Evolutionary conservation across 2,113 vertebrate genomes (phyloP).

Genomic region (Tyto alba): DNA sequence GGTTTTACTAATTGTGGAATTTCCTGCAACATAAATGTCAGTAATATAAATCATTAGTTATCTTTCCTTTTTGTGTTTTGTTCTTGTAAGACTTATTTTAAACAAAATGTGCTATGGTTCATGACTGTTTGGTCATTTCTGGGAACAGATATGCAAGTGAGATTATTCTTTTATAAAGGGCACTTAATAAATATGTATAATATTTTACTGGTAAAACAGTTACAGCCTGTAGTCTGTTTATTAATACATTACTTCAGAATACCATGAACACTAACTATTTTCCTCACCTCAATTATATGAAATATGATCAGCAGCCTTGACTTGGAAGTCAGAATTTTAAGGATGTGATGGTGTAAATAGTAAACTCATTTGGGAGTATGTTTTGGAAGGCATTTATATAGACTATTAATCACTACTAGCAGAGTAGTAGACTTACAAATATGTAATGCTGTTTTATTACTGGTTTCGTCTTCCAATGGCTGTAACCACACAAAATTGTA

Average conservation of each 20-base stretch:
- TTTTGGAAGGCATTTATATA: background rate
- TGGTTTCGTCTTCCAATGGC: background rate
- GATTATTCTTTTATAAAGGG: background rate
- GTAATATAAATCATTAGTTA: background rate
- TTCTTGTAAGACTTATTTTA: conserved; percentile 15
- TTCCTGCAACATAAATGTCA: background rate
- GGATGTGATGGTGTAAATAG: background rate
- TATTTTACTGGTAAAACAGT: background rate
- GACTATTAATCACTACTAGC: background rate
- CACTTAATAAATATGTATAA: background rate
- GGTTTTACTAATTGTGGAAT: background rate
- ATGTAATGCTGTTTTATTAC: background rate
- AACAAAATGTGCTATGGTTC: conserved; percentile 8
- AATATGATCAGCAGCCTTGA: background rate
- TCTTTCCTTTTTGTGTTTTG: conserved; percentile 7
- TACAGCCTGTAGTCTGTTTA: background rate
- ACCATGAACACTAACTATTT: background rate
- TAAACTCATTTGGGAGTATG: background rate
- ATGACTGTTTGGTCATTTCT: background rate
- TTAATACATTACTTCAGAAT: background rate
- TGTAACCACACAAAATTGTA: background rate
- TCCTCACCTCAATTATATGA: background rate
- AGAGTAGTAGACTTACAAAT: background rate
- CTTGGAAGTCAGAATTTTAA: background rate
- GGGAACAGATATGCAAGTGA: background rate